Evolutionary conservation across 2,888 invertebrate genomes (phyloP).

Genomic region (Yponomeuta malinellus): DNA sequence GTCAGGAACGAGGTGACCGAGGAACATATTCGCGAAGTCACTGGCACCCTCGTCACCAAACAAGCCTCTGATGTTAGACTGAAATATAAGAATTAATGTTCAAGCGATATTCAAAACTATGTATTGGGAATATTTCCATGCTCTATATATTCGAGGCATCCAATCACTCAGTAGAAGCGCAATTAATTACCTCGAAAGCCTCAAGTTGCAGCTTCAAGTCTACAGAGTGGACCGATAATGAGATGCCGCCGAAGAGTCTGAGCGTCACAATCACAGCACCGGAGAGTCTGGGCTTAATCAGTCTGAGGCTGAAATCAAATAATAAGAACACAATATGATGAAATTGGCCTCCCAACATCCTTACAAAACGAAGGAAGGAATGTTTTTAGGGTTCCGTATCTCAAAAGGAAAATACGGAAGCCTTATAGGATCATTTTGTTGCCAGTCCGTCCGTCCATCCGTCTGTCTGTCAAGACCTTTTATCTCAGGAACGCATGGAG

Average conservation of each 20-base stretch:
- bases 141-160: background rate
- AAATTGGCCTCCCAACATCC: background rate
- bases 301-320: slow-evolving; percentile 10
- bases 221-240: background rate
- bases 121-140: too few species aligned
- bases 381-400: too few species aligned
- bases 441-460: too few species aligned
- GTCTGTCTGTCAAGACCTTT: too few species aligned
- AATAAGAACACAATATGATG: background rate
- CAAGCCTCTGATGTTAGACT: slow-evolving; percentile 49
- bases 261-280: background rate
- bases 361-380: background rate
- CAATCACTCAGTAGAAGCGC: background rate
- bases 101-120: background rate
- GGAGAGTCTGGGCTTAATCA: slow-evolving; percentile 5
- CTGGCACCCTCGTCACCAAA: slow-evolving; percentile 38
- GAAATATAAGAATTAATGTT: slow-evolving; percentile 23
- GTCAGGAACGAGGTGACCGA: slow-evolving; percentile 42
- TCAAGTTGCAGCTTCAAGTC: slow-evolving; percentile 1
- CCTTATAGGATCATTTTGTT: too few species aligned
- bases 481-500: too few species aligned
- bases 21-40: slow-evolving; percentile 41
- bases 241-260: background rate
- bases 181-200: background rate
- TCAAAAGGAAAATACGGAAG: too few species aligned